phyloP scores from a whole-genome alignment of 2,113 vertebrate species.

The Ameiurus melas region DNA sequence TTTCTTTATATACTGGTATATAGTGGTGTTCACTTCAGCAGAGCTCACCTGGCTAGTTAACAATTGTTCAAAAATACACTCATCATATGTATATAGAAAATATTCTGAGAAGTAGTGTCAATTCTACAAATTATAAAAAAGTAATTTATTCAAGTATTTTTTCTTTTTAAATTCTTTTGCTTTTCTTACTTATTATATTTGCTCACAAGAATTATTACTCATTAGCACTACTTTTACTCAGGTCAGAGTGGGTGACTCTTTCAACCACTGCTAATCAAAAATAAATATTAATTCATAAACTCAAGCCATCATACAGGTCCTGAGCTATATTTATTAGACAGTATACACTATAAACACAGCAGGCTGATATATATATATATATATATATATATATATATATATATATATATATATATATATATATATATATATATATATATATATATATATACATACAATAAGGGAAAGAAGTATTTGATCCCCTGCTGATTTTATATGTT shows the following conservation, averaged over 20 bases:
- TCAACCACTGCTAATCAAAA: background rate
- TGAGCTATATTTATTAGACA: background rate
- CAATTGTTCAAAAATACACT: background rate
- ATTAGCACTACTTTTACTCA: background rate
- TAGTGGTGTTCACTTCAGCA: background rate
- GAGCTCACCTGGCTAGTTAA: background rate
- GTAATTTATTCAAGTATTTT: background rate
- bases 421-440: too few species aligned
- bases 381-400: too few species aligned
- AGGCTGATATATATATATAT: too few species aligned
- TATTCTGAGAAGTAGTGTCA: background rate
- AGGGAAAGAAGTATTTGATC: too few species aligned
- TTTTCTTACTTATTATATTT: too few species aligned
- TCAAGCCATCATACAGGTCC: background rate
- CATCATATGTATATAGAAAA: background rate
- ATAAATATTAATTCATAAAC: background rate
- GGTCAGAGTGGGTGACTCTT: background rate
- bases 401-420: too few species aligned
- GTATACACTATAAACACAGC: background rate
- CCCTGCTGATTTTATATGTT: too few species aligned
- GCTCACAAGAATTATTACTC: background rate
- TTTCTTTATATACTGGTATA: background rate
- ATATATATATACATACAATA: too few species aligned
- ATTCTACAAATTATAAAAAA: background rate
- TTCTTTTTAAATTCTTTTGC: background rate